Conservation (phyloP, 2,888 invertebrate genomes). For the Napeogenes inachia region DNA sequence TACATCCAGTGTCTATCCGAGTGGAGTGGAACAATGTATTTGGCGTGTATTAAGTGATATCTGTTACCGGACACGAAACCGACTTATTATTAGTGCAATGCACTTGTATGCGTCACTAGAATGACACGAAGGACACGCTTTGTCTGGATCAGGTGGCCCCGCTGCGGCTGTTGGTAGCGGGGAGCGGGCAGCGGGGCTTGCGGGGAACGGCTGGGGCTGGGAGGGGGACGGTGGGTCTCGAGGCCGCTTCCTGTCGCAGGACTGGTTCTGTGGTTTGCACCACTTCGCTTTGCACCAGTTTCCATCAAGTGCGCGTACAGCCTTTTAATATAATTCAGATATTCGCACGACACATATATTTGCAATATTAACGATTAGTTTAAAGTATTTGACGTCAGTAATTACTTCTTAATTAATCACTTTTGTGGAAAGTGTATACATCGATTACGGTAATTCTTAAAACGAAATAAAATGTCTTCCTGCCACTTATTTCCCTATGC, state of each 20-base stretch:
- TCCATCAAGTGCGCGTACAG: slow-evolving; percentile 57
- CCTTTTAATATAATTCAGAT: slow-evolving; percentile 52
- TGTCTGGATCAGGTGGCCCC: slow-evolving; percentile 71
- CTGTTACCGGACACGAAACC: slow-evolving; percentile 59
- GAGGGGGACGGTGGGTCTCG: slow-evolving; percentile 41
- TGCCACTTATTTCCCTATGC: slow-evolving; percentile 22
- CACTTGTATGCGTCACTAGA: slow-evolving; percentile 70
- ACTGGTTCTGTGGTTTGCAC: slow-evolving; percentile 73
- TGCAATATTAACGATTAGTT: slow-evolving; percentile 28
- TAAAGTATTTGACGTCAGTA: slow-evolving; percentile 7
- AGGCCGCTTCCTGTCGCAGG: slow-evolving; percentile 73
- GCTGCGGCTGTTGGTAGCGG: slow-evolving; percentile 37
- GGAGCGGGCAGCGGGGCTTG: slow-evolving; percentile 29
- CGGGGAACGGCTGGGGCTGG: slow-evolving; percentile 34
- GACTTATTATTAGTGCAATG: slow-evolving; percentile 71
- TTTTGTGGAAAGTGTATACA: slow-evolving; percentile 21
- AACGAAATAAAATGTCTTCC: slow-evolving; percentile 18
- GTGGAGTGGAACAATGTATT: neutral
- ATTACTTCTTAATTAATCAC: slow-evolving; percentile 19
- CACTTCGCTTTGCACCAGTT: slow-evolving; percentile 73
- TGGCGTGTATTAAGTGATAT: slow-evolving; percentile 11
- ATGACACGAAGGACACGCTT: slow-evolving; percentile 69
- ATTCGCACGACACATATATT: slow-evolving; percentile 39
- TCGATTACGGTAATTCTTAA: slow-evolving; percentile 1
- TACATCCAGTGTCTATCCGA: slow-evolving; percentile 6